These are phyloP conservation scores for Strigamia crassipes DNA, from an alignment of 2,888 invertebrate genomes.

Conservation along the genomic window DNA sequence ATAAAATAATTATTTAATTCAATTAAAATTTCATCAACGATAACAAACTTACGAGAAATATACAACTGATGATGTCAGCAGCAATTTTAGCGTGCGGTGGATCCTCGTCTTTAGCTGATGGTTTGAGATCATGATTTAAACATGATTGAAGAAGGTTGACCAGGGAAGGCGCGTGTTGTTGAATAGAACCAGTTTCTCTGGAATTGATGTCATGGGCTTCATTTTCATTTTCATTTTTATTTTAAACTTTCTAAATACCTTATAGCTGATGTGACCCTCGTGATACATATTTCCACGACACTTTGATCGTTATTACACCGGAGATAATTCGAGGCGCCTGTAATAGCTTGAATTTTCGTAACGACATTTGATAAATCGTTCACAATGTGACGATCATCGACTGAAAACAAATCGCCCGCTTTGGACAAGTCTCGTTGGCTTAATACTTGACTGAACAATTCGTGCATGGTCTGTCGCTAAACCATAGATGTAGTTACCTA, in stretches of 20 bases:
- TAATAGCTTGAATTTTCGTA: conserved; percentile 70
- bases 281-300: conserved; percentile 92
- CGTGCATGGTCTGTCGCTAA: conserved; percentile 72
- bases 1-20: background rate
- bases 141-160: conserved; percentile 86
- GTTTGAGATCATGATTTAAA: conserved; percentile 84
- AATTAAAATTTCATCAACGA: background rate
- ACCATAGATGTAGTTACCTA: background rate
- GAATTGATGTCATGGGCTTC: conserved; percentile 49
- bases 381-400: conserved; percentile 83
- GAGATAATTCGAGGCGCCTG: conserved; percentile 79
- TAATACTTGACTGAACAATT: conserved; percentile 85
- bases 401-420: conserved; percentile 88
- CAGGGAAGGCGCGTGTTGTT: conserved; percentile 80
- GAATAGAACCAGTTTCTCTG: conserved; percentile 82
- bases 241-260: conserved; percentile 62
- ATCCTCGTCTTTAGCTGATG: conserved; percentile 77
- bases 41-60: conserved; percentile 76
- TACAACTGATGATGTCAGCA: conserved; percentile 90
- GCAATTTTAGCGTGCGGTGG: conserved; percentile 96
- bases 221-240: background rate
- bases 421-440: conserved; percentile 84
- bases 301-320: conserved; percentile 90
- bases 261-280: conserved; percentile 85
- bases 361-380: conserved; percentile 83